phyloP scores from a whole-genome alignment of 2,888 invertebrate genomes.

The Campoletis raptor region DNA sequence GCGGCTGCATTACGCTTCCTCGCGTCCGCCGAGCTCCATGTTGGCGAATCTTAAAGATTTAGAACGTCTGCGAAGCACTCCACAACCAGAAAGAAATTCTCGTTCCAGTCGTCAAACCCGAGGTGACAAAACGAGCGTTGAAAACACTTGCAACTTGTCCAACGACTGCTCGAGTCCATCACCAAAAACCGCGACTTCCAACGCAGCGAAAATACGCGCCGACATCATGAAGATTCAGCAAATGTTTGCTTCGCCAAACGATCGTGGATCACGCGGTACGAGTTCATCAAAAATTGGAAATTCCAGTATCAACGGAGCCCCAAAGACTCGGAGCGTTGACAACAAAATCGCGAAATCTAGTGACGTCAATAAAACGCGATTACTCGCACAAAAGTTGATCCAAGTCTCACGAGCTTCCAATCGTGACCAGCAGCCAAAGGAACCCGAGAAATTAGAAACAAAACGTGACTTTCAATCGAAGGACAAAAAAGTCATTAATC shows the following conservation, averaged over 20 bases:
- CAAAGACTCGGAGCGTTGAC: conserved; percentile 45
- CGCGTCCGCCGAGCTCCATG: conserved; percentile 75
- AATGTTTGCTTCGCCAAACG: conserved; percentile 76
- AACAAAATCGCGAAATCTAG: conserved; percentile 66
- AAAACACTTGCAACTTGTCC: conserved; percentile 13
- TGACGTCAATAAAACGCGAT: conserved; percentile 74
- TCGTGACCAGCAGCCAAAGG: conserved; percentile 31
- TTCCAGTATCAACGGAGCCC: not conserved
- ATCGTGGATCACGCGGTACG: not conserved
- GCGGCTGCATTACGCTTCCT: conserved; percentile 49
- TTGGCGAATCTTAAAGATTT: conserved; percentile 80
- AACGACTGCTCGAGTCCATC: not conserved
- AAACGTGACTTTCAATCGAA: conserved; percentile 43
- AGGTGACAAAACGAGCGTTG: conserved; percentile 28
- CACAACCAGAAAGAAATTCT: conserved; percentile 71
- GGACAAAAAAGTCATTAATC: conserved; percentile 60
- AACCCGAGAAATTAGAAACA: conserved; percentile 11
- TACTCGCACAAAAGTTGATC: conserved; percentile 76
- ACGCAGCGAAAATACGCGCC: conserved; percentile 77
- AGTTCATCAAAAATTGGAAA: conserved; percentile 2
- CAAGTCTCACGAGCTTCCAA: conserved; percentile 72
- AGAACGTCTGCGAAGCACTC: conserved; percentile 78
- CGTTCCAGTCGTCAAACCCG: conserved; percentile 29
- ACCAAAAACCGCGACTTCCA: conserved; percentile 50
- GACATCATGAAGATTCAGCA: conserved; percentile 80